Base-by-base conservation (phyloP, 2,113 vertebrate species). In the Brienomyrus longianalis region DNA sequence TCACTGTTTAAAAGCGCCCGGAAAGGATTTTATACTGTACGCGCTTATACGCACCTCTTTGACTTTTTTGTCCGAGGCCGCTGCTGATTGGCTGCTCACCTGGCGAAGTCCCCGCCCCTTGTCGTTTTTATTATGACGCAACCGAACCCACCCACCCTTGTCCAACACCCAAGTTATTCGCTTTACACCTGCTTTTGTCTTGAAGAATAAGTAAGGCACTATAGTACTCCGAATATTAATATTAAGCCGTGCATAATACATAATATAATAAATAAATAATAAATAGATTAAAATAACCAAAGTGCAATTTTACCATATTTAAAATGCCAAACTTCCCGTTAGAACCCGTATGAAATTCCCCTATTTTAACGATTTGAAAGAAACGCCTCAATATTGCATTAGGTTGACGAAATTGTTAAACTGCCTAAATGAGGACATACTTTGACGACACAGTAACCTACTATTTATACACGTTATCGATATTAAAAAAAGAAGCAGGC, bases 11-110 rank as follows among this genome's bases (percentile, higher is more conserved):
- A 90, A 77, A 74, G 50, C 77, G 62, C 74, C 23, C 84, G 89
- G 87, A 89, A 89, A 90, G 84, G 48, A 48, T 50, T 89, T 90
- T 89, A 83, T 77, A 43, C 62, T 6, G 88, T 43, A 45, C 70
- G 39, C 90, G 77, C 87, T 43, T 43, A 62, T 13, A 59, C 89
- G 83, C 91, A 89, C 89, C 91, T 91, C 87, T 83, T 84, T 48
- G 7, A 23, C n/a, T 39, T 84, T 84, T 84, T 84, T 84, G 17
- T 9, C 87, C 31, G 17, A 27, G 52, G 90, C 70, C 39, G 10
- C 35, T 35, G 35, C 90, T 89, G 91, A 89, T 90, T 31, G 70
- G 89, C 51, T 47, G n/a, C 80, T 92, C 93, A 94, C 93, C 93
- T 94, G 90, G 90, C 90, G 66, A 88, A 90, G 43, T 31, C 77